These are phyloP conservation scores for Aurelia aurita DNA, from an alignment of 30 jellyfish, hydroid and myxozoan species.

Conservation along the genomic window DNA sequence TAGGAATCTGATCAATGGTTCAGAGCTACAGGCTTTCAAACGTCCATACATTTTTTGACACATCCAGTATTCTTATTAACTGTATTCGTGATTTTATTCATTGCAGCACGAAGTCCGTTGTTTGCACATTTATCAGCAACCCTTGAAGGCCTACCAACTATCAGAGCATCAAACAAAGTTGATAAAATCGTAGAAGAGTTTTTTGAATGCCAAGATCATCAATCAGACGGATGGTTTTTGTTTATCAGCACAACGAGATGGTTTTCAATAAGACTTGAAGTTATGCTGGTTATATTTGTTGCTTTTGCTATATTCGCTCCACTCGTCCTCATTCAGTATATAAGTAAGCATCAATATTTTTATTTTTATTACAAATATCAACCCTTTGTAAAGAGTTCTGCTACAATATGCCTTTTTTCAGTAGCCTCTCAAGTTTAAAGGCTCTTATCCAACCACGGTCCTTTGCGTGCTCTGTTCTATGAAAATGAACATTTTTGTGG, in stretches of 20 bases:
- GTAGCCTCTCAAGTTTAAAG: too few species aligned
- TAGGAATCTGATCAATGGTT: too few species aligned
- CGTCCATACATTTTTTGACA: too few species aligned
- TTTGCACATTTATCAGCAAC: constrained; percentile 82
- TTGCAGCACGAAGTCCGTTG: constrained; percentile 78
- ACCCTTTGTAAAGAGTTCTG: too few species aligned
- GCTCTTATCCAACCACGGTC: too few species aligned
- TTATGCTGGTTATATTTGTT: constrained; percentile 33
- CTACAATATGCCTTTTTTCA: too few species aligned
- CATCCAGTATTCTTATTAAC: too few species aligned
- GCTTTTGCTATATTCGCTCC: constrained; percentile 57
- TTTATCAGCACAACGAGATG: constrained; percentile 61
- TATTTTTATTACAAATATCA: too few species aligned
- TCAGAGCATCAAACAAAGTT: constrained; percentile 53
- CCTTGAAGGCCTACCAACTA: constrained; percentile 68
- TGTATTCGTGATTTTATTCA: neutral
- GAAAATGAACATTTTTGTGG: too few species aligned
- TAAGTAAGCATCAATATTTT: constrained; percentile 31
- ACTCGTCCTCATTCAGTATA: constrained; percentile 18
- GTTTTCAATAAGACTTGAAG: constrained; percentile 79
- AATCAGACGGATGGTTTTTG: constrained; percentile 74
- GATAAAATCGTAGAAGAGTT: constrained; percentile 53
- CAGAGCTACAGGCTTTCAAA: too few species aligned
- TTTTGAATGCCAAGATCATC: constrained; percentile 68
- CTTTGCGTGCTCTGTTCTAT: too few species aligned